phyloP scores from a whole-genome alignment of 2,797 vertebrate species.

The Xenops minutus region DNA sequence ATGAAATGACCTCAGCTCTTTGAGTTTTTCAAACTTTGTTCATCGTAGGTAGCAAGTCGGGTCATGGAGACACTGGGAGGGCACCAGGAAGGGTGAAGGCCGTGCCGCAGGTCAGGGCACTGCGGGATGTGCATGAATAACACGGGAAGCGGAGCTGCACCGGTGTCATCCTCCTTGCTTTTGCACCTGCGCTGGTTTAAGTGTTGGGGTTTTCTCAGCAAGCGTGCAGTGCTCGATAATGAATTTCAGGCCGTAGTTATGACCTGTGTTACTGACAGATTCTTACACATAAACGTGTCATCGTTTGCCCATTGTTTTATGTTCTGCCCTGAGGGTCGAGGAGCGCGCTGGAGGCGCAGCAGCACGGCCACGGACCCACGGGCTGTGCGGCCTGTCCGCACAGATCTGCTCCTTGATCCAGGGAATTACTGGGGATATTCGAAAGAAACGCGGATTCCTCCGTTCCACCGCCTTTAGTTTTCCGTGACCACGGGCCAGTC shows the following conservation, averaged over 20 bases:
- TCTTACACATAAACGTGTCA: accelerated
- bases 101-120: accelerated
- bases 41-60: accelerated
- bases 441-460: not conserved
- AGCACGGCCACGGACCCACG: accelerated
- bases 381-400: not conserved
- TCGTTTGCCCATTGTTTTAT: not conserved
- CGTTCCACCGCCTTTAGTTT: too few relatives aligned
- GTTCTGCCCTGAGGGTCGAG: accelerated
- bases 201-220: not conserved
- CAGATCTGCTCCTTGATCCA: not conserved
- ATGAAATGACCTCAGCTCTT: not conserved
- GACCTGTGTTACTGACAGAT: not conserved
- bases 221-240: not conserved
- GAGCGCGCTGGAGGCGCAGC: accelerated
- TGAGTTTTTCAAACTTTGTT: not conserved
- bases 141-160: accelerated
- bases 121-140: not conserved
- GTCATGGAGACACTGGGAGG: not conserved
- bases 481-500: too few relatives aligned
- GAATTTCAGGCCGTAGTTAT: not conserved
- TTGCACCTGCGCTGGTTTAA: not conserved
- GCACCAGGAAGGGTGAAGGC: accelerated
- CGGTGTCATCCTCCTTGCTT: not conserved
- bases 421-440: not conserved